Conservation (phyloP, 2,888 invertebrate genomes). For the Hemithea aestivaria region DNA sequence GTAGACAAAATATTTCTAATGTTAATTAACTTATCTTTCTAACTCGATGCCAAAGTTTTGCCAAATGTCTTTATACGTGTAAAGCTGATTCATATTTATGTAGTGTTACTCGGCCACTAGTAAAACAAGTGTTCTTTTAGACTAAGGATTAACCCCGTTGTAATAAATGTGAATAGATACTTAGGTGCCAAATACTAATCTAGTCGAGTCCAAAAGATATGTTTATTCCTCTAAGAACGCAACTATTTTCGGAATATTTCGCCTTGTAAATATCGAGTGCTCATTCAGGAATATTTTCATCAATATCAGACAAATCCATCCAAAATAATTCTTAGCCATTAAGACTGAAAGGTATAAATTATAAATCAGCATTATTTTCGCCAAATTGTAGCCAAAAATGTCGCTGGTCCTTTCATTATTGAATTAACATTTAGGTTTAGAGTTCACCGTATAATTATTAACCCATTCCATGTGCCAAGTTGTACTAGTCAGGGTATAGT, state of each 20-base stretch:
- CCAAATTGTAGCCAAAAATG: slow-evolving; percentile 26
- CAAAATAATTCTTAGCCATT: slow-evolving; percentile 68
- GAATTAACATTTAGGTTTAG: slow-evolving; percentile 38
- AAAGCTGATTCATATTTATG: slow-evolving; percentile 14
- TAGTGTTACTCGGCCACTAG: slow-evolving; percentile 2
- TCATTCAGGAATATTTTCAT: slow-evolving; percentile 53
- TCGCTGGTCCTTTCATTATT: slow-evolving; percentile 31
- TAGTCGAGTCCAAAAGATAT: slow-evolving; percentile 2
- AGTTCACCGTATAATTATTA: slow-evolving; percentile 49
- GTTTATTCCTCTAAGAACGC: neutral
- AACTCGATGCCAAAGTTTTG: slow-evolving; percentile 54
- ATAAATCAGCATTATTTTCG: slow-evolving; percentile 26
- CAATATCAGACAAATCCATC: slow-evolving; percentile 69
- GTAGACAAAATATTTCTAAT: slow-evolving; percentile 55
- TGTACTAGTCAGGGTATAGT: slow-evolving; percentile 69
- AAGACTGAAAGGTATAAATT: slow-evolving; percentile 70
- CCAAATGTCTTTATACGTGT: slow-evolving; percentile 41
- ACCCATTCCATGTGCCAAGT: slow-evolving; percentile 69
- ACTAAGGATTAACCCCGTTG: slow-evolving; percentile 45
- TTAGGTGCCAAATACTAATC: slow-evolving; percentile 20
- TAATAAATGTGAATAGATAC: slow-evolving; percentile 14
- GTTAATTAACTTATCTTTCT: slow-evolving; percentile 38
- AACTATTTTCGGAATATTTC: slow-evolving; percentile 55
- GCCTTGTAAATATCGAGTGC: slow-evolving; percentile 52
- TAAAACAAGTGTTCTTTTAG: slow-evolving; percentile 32